Evolutionary conservation across 2,888 invertebrate genomes (phyloP), one percentile per base, ranked within the genome.

Genomic region (Neuroscelio doddi): DNA sequence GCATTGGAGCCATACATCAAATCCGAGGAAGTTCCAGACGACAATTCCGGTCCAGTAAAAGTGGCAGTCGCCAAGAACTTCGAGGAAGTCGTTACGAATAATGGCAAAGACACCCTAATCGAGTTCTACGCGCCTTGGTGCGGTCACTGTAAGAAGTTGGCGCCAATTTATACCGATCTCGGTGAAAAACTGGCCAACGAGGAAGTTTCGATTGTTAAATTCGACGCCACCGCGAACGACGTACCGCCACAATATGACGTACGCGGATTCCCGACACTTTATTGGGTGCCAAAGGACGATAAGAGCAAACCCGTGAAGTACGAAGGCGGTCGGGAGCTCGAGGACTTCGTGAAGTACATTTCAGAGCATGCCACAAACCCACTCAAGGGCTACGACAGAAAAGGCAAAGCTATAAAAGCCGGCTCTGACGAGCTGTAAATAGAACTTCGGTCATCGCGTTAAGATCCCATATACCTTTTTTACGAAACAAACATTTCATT

Each of bases 51-150:
- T 0, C 91, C 92, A 7, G 95, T 96, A 0, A 93, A 91, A 78
- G 91, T 96, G 30, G 96, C 95, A 1, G 99, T 99, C 5, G 98
- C 93, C 68, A 96, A 96, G 87, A 99, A 98, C 88, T 99, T 98
- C 86, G 93, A 97, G 81, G 94, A 98, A 53, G 87, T 97, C 55
- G 96, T 99, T 0, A 91, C 90, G 1, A 93, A 98, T 82, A 93
- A 94, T 75, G 93, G 89, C 26, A 93, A 96, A 81, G 99, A 99
- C 84, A 95, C 95, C 1, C 88, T 99, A 36, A 90, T 99, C 72
- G 98, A 99, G 87, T 99, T 99, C 87, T 99, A 99, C 85, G 98
- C 98, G 27, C 98, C 98, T 0, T 98, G 98, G 98, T 97, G 97
- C 85, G 98, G 98, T 72, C 98, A 99, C 82, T 99, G 99, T 88